Percentiles rank a stretch among this genome's conserved stretches.
These are phyloP conservation scores for Microtus richardsoni DNA, from an alignment of 2,113 vertebrate species.

Conservation along the genomic window DNA sequence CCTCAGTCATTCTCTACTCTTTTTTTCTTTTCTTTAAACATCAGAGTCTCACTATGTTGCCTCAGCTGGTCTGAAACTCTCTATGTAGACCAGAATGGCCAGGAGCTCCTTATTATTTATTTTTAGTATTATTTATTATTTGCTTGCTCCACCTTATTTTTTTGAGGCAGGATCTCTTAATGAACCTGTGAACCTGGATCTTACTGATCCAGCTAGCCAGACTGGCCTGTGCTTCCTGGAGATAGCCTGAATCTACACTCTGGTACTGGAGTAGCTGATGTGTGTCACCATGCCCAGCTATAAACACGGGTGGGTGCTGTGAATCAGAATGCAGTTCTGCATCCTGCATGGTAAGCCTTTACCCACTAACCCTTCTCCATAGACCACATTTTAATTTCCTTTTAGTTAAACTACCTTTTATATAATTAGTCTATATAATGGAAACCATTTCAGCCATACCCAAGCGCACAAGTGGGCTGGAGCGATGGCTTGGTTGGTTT, in stretches of 20 bases:
- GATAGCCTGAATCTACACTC: no score
- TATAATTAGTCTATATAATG: neutral
- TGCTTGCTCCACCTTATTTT: neutral
- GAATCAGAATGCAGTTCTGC: neutral
- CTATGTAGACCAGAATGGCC: neutral
- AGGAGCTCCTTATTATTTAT: neutral
- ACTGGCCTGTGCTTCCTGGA: neutral
- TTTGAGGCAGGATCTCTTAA: neutral
- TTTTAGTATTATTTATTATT: neutral
- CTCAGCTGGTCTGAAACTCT: neutral
- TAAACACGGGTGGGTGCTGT: neutral
- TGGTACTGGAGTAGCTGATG: neutral
- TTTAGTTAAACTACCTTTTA: neutral
- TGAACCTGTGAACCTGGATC: neutral
- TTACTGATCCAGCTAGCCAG: neutral
- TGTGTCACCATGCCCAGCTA: rapidly evolving
- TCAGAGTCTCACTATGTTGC: neutral
- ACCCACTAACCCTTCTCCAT: neutral
- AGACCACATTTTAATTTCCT: neutral
- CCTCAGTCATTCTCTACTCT: neutral
- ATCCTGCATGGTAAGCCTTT: neutral
- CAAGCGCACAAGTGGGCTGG: neutral
- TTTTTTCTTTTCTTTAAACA: neutral
- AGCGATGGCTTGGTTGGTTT: neutral
- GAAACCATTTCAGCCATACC: no score